phyloP scores from a whole-genome alignment of 2,888 invertebrate species.

The Toxonevra muliebris region DNA sequence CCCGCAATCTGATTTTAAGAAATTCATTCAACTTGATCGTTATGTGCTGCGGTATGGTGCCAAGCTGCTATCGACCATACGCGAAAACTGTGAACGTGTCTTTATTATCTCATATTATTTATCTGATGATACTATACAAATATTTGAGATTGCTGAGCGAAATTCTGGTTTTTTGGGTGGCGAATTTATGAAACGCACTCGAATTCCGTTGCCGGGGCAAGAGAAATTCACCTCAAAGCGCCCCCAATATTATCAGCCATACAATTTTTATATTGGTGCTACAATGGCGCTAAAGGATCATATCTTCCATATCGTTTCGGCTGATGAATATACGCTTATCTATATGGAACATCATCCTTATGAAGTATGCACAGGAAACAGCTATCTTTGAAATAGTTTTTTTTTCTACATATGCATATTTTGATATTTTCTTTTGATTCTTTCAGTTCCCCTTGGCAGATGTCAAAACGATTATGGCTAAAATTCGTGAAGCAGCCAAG shows the following conservation, averaged over 20 bases:
- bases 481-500: conserved; percentile 75
- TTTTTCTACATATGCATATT: conserved; percentile 6
- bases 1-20: conserved; percentile 79
- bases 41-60: conserved; percentile 81
- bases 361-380: conserved; percentile 67
- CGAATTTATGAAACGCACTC: conserved; percentile 74
- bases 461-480: conserved; percentile 75
- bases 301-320: conserved; percentile 79
- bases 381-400: not conserved
- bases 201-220: conserved; percentile 78
- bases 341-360: conserved; percentile 84
- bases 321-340: conserved; percentile 86
- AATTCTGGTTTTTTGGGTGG: conserved; percentile 76
- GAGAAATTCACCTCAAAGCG: conserved; percentile 76
- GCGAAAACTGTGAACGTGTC: conserved; percentile 72
- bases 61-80: conserved; percentile 76
- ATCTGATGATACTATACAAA: conserved; percentile 83
- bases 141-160: conserved; percentile 79
- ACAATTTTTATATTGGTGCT: conserved; percentile 87
- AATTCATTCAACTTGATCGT: conserved; percentile 83
- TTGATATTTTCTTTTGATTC: conserved; percentile 13
- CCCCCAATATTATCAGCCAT: conserved; percentile 78
- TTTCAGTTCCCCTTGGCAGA: conserved; percentile 78
- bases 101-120: conserved; percentile 86
- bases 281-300: conserved; percentile 80